phyloP scores from a whole-genome alignment of 1,140 invertebrate species.

The Sycophila sp. region DNA sequence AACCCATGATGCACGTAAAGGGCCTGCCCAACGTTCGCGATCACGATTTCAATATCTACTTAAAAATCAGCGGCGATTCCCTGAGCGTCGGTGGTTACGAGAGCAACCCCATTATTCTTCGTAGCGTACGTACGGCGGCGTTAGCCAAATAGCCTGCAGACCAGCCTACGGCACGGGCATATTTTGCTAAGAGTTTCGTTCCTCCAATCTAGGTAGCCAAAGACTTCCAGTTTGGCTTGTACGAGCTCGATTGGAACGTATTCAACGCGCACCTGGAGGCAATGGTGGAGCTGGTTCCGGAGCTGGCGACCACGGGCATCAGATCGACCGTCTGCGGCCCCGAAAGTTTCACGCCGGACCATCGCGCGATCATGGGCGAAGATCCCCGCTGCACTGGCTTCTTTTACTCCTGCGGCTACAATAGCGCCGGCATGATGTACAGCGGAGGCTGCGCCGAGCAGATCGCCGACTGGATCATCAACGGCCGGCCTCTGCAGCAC shows the following conservation, averaged over 20 bases:
- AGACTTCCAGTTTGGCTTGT: slow-evolving; percentile 83
- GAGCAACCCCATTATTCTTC: slow-evolving; percentile 81
- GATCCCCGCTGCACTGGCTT: slow-evolving; percentile 70
- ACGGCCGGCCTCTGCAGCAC: slow-evolving; percentile 82
- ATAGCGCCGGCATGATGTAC: slow-evolving; percentile 91
- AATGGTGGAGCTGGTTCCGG: slow-evolving; percentile 78
- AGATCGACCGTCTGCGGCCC: slow-evolving; percentile 87
- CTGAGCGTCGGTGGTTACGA: slow-evolving; percentile 90
- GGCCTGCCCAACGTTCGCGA: slow-evolving; percentile 84
- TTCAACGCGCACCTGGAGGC: slow-evolving; percentile 81
- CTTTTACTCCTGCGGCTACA: slow-evolving; percentile 88
- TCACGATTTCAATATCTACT: slow-evolving; percentile 85
- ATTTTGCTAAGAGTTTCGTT: slow-evolving; percentile 7
- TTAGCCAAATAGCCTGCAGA: no score
- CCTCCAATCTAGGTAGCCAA: slow-evolving; percentile 74
- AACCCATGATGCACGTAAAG: slow-evolving; percentile 77
- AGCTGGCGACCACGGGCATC: slow-evolving; percentile 78
- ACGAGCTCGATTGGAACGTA: slow-evolving; percentile 86
- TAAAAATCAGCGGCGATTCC: slow-evolving; percentile 83
- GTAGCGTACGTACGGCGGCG: slow-evolving; percentile 70
- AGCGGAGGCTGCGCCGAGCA: slow-evolving; percentile 87
- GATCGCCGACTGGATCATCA: slow-evolving; percentile 83
- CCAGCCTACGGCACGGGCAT: background rate
- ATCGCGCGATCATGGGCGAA: slow-evolving; percentile 85
- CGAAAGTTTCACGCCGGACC: slow-evolving; percentile 90